These are phyloP conservation scores for Tiliacea citrago DNA, from an alignment of 2,888 invertebrate species.

Conservation along the genomic window DNA sequence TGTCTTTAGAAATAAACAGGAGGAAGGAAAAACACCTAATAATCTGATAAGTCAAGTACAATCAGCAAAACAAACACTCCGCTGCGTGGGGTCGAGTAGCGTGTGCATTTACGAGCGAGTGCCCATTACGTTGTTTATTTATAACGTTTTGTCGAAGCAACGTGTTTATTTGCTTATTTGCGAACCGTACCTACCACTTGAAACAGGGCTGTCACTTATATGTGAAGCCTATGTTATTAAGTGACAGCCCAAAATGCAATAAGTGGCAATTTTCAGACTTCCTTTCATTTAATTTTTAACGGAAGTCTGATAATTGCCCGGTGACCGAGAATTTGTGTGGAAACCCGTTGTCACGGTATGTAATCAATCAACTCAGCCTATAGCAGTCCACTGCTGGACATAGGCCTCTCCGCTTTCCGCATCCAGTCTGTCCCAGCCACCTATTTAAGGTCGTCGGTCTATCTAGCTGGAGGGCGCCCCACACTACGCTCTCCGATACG, in stretches of 20 bases:
- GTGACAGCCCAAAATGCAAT: too few relatives aligned
- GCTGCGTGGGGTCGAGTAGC: conserved; percentile 54
- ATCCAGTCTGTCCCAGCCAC: too few relatives aligned
- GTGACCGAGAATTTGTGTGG: background rate
- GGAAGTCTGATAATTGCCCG: background rate
- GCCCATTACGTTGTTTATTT: conserved; percentile 55
- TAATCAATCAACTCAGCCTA: too few relatives aligned
- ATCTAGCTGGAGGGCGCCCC: too few relatives aligned
- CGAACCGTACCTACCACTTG: conserved; percentile 39
- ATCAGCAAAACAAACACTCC: conserved; percentile 32
- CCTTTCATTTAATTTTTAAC: too few relatives aligned
- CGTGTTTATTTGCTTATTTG: conserved; percentile 62
- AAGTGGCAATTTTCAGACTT: too few relatives aligned
- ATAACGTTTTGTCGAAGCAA: conserved; percentile 53
- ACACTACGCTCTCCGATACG: too few relatives aligned
- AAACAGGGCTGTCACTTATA: conserved; percentile 47
- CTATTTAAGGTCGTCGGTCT: too few relatives aligned
- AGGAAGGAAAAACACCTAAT: background rate
- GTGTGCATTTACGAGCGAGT: conserved; percentile 35
- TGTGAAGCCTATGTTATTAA: too few relatives aligned
- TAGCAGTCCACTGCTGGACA: too few relatives aligned
- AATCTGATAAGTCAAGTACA: conserved; percentile 29
- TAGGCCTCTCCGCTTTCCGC: too few relatives aligned
- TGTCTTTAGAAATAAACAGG: too few relatives aligned
- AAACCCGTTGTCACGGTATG: background rate